Percentiles rank a stretch among this genome's conserved stretches.
Evolutionary conservation across 2,797 vertebrate genomes (phyloP).

Genomic region (Sarcophilus harrisii): DNA sequence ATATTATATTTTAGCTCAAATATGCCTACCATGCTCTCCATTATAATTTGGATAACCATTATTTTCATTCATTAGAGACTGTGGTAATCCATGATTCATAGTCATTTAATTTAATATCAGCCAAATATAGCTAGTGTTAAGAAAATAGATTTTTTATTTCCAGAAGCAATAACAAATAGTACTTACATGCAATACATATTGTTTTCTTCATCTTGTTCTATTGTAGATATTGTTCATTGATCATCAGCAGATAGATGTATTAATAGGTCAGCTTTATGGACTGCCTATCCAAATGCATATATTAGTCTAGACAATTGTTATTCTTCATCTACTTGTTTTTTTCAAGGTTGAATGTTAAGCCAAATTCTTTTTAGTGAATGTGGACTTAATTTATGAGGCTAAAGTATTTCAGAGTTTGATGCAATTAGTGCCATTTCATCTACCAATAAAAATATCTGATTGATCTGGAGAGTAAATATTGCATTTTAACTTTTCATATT

Average conservation of each 20-base stretch:
- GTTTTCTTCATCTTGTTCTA: neutral
- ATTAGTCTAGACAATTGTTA: neutral
- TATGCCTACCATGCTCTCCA: neutral
- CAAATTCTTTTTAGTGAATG: neutral
- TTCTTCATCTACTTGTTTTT: neutral
- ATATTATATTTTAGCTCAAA: neutral
- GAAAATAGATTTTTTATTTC: neutral
- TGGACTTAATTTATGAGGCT: neutral
- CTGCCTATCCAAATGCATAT: neutral
- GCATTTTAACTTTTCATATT: neutral
- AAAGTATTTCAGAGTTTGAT: neutral
- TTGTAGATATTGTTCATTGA: neutral
- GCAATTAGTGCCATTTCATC: neutral
- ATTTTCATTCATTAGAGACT: neutral
- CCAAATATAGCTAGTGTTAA: neutral
- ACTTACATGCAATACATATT: neutral
- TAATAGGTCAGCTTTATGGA: neutral
- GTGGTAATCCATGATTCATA: neutral
- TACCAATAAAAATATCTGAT: neutral
- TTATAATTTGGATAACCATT: neutral
- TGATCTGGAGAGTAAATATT: neutral
- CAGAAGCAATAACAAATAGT: neutral
- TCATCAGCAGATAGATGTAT: neutral
- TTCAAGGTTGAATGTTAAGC: neutral
- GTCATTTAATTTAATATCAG: neutral